Base-by-base conservation (phyloP, 1,140 invertebrate species). In the Diabrotica virgifera region DNA sequence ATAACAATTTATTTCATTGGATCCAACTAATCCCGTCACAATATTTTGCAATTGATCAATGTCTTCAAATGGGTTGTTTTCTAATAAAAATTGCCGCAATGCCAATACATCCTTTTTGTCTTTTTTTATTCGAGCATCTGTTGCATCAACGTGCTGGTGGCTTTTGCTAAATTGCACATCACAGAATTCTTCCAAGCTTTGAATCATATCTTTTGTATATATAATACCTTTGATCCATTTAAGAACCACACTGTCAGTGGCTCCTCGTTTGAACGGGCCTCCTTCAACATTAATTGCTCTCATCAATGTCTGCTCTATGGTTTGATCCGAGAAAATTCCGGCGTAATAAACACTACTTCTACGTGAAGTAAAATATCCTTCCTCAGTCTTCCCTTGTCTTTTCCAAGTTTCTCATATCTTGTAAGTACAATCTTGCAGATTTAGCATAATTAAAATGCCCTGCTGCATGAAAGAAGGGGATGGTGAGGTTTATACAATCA, bases 251-350 rank as follows among this genome's bases (percentile, higher is more conserved):
- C 60, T 69, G 1, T 73, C 70, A n/a, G 52, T 66, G 13, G 67
- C 63, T 50, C 74, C 65, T 14, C 72, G 60, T 35, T 74, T 72
- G 12, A 57, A 65, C 64, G 71, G 62, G 0, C 74, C 8, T 6
- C 74, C 74, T 37, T 71, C 75, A 55, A 35, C 60, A 38, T 62
- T 74, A 53, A 78, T 77, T 70, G 76, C n/a, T n/a, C n/a, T n/a
- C n/a, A 80, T 80, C 0, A 80, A 14, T 67, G 54, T 71, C 67
- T 79, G 77, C 56, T 80, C 79, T 51, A 80, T 79, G 9, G 66
- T 72, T 78, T 82, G 78, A 64, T 80, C 78, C 8, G 74, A 62
- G 68, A 74, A 82, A 6, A 79, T 68, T 7, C 80, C 80, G 63
- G 70, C 76, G 75, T 77, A 80, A 62, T 71, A 76, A 65, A 75